A percentile compares a stretch with the other conserved stretches of the same genome.
Conservation (phyloP, 2,888 invertebrate species). For the Cerceris rybyensis region DNA sequence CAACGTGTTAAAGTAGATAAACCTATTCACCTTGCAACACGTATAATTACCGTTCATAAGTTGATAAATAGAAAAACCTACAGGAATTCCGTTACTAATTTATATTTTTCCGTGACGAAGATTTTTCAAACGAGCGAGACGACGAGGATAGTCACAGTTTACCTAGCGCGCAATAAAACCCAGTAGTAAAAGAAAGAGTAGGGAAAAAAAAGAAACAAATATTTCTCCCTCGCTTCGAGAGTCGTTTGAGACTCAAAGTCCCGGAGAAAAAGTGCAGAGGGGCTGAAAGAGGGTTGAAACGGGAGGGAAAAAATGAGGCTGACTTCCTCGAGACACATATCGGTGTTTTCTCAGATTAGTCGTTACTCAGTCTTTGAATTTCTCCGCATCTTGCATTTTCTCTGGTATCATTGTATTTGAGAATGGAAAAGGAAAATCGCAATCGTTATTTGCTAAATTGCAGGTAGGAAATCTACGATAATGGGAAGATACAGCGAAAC, state of each 20-base stretch:
- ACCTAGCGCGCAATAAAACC: neutral
- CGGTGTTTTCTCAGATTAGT: no score
- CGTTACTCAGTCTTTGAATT: no score
- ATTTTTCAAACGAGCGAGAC: constrained; percentile 31
- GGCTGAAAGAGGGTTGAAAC: neutral
- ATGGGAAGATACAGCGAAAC: no score
- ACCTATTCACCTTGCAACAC: no score
- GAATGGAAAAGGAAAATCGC: no score
- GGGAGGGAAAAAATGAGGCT: neutral
- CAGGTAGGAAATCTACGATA: no score
- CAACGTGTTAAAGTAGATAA: no score
- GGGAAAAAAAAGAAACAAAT: constrained; percentile 15
- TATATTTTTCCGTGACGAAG: constrained; percentile 19
- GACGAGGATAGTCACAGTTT: constrained; percentile 5
- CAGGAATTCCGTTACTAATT: constrained; percentile 31
- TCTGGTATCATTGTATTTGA: no score
- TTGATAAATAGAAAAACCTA: constrained; percentile 8
- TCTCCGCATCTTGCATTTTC: no score
- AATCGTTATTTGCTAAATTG: no score
- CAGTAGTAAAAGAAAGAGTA: neutral
- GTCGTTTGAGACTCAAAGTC: constrained; percentile 22
- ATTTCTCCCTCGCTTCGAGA: constrained; percentile 20
- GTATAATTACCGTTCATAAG: neutral
- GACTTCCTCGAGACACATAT: neutral
- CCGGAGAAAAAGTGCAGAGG: neutral